Conservation (phyloP, 2,888 invertebrate species). For the Zaprionus bogoriensis region DNA sequence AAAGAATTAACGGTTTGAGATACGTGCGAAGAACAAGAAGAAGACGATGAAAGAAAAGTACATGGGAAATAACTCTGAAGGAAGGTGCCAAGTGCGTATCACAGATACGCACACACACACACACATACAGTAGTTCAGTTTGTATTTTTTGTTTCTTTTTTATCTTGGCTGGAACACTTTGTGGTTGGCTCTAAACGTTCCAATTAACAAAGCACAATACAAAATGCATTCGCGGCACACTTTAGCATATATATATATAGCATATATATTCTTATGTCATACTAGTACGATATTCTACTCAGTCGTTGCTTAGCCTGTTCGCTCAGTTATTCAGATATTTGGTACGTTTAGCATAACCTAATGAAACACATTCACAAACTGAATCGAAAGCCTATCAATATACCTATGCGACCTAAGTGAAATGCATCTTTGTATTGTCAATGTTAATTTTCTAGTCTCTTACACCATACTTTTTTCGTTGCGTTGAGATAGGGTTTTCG, state of each 20-base stretch:
- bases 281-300: conserved; percentile 24
- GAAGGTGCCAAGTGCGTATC: conserved; percentile 32
- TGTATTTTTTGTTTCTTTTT: conserved; percentile 1
- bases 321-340: conserved; percentile 44
- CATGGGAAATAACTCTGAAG: not conserved
- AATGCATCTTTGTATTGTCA: conserved; percentile 51
- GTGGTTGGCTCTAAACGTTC: conserved; percentile 42
- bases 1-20: conserved; percentile 3
- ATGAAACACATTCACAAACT: not conserved
- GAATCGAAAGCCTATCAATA: conserved; percentile 3
- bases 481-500: conserved; percentile 22
- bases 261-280: conserved; percentile 11
- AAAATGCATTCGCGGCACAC: conserved; percentile 15
- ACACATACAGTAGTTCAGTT: too few species aligned
- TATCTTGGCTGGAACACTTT: conserved; percentile 58
- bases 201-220: conserved; percentile 52
- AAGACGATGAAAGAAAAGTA: conserved; percentile 17
- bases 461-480: conserved; percentile 36
- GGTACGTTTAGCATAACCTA: conserved; percentile 32
- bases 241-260: conserved; percentile 5
- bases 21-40: conserved; percentile 8
- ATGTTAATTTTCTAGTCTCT: conserved; percentile 43
- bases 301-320: conserved; percentile 39
- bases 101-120: conserved; percentile 38
- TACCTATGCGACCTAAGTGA: conserved; percentile 6